phyloP scores from a whole-genome alignment of 2,113 vertebrate genomes.

The Toxostoma redivivum region DNA sequence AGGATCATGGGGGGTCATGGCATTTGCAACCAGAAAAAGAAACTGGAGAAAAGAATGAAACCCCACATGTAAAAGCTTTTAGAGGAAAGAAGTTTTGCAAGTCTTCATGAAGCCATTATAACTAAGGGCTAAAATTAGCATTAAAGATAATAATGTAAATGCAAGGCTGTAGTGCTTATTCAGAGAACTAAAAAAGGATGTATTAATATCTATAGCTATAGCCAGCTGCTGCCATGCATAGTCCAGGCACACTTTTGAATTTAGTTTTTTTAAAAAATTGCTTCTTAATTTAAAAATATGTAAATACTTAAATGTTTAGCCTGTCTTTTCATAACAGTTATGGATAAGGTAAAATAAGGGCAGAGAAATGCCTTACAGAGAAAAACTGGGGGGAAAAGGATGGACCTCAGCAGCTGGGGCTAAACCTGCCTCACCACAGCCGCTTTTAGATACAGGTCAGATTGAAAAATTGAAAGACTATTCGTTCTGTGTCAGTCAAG shows the following conservation, averaged over 20 bases:
- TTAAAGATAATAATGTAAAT: neutral
- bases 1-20: neutral
- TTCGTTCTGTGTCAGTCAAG: neutral
- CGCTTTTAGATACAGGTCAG: neutral
- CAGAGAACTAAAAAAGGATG: neutral
- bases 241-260: neutral
- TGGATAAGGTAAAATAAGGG: neutral
- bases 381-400: rapidly evolving
- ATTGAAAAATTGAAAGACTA: neutral
- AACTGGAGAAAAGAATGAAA: neutral
- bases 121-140: neutral
- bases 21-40: neutral
- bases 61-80: neutral
- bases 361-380: neutral
- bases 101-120: neutral
- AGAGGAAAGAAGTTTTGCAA: neutral
- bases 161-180: neutral
- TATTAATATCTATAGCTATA: neutral
- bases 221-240: neutral
- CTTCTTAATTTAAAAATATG: neutral
- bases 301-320: neutral
- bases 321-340: neutral
- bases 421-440: neutral
- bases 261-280: neutral
- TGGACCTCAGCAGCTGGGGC: neutral